Base-by-base conservation (phyloP, 2,113 vertebrate genomes). In the Ochotona princeps region DNA sequence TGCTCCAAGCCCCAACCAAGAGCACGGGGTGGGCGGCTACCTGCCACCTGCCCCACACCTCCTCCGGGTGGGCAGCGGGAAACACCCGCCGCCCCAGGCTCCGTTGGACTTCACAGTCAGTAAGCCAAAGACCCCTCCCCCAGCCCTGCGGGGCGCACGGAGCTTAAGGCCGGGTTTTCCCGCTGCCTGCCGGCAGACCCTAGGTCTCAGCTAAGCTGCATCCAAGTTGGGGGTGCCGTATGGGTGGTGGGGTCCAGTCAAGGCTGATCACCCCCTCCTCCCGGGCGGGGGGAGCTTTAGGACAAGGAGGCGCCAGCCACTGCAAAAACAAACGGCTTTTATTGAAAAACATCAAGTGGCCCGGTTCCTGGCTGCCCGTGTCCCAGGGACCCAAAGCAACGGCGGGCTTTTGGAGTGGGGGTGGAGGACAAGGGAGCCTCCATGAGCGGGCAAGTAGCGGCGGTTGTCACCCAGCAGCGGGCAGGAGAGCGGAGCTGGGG, bases 281-380 rank as follows among this genome's bases (percentile, higher is more conserved):
- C 70, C 1, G 8, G 18, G 38, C 23, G 60, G 38, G 38, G 8
- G 21, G 21, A n/a, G 18, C 65, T 90, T 44, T 51, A 38, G 89
- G 72, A 87, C 84, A 95, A 95, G 89, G 66, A 96, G 66, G 93
- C 79, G 44, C 93, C 79, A 11, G 83, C 61, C 65, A 96, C 28
- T 97, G 95, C 91, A 96, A 97, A 74, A 89, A 87, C 20, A 9
- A 93, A 95, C 95, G 67, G 6, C 51, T 95, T 97, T 97, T 97
- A 97, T 97, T 97, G 96, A 95, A 95, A 94, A 97, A 95, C 28
- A 96, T 14, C 83, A 89, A 93, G 81, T 30, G 76, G 87, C 91
- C 70, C n/a, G n/a, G 92, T 92, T 89, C 75, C 23, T n/a, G 81
- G 83, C 57, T 47, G 80, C 86, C 2, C 38, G 3, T 44, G 38